Evolutionary conservation across 1,140 invertebrate genomes (phyloP).

Genomic region (Brachionus rubens): DNA sequence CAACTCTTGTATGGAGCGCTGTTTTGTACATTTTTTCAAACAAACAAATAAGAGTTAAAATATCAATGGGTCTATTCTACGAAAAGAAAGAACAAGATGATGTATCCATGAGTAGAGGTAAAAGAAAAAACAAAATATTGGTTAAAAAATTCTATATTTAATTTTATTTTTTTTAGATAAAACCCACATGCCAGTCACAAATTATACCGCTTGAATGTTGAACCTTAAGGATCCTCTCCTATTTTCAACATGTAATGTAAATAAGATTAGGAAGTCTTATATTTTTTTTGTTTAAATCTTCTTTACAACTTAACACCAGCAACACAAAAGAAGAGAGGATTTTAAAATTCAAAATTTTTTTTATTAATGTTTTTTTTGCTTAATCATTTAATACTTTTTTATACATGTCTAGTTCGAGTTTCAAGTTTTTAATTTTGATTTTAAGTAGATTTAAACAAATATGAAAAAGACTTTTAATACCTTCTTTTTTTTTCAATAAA

Average conservation of each 20-base stretch:
- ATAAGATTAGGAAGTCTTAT: neutral
- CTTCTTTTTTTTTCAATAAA: too few relatives aligned
- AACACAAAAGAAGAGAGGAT: too few relatives aligned
- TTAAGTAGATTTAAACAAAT: too few relatives aligned
- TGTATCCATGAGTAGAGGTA: slow-evolving; percentile 36
- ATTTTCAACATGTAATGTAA: neutral
- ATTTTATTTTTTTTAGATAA: neutral
- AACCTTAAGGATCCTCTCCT: too few relatives aligned
- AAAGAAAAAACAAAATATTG: neutral
- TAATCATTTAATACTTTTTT: too few relatives aligned
- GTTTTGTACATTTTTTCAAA: slow-evolving; percentile 45
- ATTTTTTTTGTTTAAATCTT: too few relatives aligned
- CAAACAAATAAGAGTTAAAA: slow-evolving; percentile 35
- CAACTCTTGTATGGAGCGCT: slow-evolving; percentile 39
- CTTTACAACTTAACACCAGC: too few relatives aligned
- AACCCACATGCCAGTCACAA: neutral
- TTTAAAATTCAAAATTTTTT: too few relatives aligned
- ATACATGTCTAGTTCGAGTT: too few relatives aligned
- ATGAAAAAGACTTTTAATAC: too few relatives aligned
- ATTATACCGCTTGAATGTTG: neutral
- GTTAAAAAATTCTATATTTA: neutral
- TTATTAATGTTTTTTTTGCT: too few relatives aligned
- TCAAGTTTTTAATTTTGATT: too few relatives aligned
- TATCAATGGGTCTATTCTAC: slow-evolving; percentile 1
- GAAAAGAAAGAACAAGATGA: slow-evolving; percentile 27